These are phyloP conservation scores for Hormiphora californensis DNA, from an alignment of 37 sponge, comb jelly and placozoan genomes.

Conservation along the genomic window DNA sequence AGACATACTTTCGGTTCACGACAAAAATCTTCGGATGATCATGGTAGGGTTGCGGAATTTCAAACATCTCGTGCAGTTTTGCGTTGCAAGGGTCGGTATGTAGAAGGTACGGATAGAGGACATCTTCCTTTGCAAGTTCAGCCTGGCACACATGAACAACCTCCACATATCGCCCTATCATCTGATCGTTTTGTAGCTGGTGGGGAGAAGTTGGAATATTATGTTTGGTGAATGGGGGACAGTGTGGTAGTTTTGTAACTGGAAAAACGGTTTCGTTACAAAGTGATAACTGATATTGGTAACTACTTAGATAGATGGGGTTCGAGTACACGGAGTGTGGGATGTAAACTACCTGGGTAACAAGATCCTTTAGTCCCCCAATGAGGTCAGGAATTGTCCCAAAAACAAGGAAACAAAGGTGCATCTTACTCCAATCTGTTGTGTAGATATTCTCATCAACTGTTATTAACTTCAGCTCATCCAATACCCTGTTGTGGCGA, in stretches of 20 bases:
- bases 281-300: no score
- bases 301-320: no score
- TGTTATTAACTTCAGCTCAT: neutral
- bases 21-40: slow-evolving; percentile 3
- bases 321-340: no score
- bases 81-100: neutral
- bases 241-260: no score
- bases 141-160: neutral
- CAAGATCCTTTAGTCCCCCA: slow-evolving; percentile 6
- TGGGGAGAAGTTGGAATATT: no score
- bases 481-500: slow-evolving; percentile 2
- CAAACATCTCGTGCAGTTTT: neutral
- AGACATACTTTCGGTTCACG: neutral
- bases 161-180: slow-evolving; percentile 4
- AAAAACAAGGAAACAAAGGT: slow-evolving; percentile 21
- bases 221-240: no score
- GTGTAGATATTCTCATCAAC: slow-evolving; percentile 40
- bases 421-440: slow-evolving; percentile 29
- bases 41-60: neutral
- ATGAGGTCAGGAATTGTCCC: slow-evolving; percentile 48
- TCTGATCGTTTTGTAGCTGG: neutral
- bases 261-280: no score
- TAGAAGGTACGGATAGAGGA: neutral
- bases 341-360: neutral
- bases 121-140: neutral